Evolutionary conservation across 1,140 invertebrate genomes (phyloP), one percentile per base, ranked within the genome.

Genomic region (Drosophila kanapiae): DNA sequence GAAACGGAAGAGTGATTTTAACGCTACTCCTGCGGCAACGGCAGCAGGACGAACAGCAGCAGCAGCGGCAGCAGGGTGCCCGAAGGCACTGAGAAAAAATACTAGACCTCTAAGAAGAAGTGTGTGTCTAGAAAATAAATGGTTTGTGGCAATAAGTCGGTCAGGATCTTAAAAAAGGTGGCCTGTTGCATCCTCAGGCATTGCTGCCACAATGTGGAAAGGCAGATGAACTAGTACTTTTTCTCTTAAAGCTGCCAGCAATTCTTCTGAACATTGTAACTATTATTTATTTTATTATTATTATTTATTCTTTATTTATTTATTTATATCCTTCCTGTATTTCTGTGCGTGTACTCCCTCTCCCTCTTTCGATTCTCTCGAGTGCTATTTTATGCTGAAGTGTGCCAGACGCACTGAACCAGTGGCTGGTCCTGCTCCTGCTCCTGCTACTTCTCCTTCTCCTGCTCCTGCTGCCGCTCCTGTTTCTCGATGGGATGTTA

Each of bases 351-450:
- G 67, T n/a, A 18, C 7, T 35, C 23, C 31, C 42, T 7, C 33
- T 31, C n/a, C 42, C 14, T 29, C 40, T 27, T 48, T 48, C 16
- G 63, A 84, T 65, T 84, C 91, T 92, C 86, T 65, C 76, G 91
- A 84, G 91, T 91, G 91, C 76, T 85, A 92, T 92, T 92, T 88
- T 86, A 74, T 88, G 80, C 87, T 71, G 82, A 82, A 91, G 91
- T 81, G 91, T 91, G 87, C 91, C 87, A 85, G 91, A 88, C 90
- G 49, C 77, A 74, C 64, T 54, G 57, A 59, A 63, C 65, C 65
- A 75, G 72, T 62, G 49, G 43, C 37, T 33, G 29, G 31, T 58
- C 16, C 45, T 29, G 38, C 33, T 58, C 42, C 38, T 45, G 31
- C 16, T 16, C 42, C 38, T 45, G 31, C 16, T 16, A 18, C 47